A percentile compares a stretch with the other conserved stretches of the same genome.
Evolutionary conservation across 64 coral and sea anemone species (phyloP).

Genomic region (Montipora sp.): DNA sequence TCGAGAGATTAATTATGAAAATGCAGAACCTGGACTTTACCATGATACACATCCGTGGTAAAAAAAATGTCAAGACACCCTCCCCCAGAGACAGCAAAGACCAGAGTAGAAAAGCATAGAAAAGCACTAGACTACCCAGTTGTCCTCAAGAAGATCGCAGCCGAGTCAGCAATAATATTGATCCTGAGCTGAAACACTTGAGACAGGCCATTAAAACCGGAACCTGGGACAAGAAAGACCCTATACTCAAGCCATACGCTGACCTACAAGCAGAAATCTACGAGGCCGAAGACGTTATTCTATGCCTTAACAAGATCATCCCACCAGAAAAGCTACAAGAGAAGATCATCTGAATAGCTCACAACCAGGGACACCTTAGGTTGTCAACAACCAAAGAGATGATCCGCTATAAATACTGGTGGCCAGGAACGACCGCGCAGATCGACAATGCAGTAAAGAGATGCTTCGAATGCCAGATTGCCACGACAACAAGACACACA

Average conservation of each 20-base stretch:
- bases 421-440: slow-evolving; percentile 33
- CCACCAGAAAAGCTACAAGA: slow-evolving; percentile 33
- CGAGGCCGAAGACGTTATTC: too few species aligned
- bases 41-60: slow-evolving; percentile 41
- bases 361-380: neutral
- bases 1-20: slow-evolving; percentile 35
- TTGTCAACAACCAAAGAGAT: slow-evolving; percentile 62
- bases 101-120: neutral
- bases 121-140: slow-evolving; percentile 7
- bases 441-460: slow-evolving; percentile 55
- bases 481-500: slow-evolving; percentile 23
- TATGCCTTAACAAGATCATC: too few species aligned
- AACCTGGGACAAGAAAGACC: too few species aligned
- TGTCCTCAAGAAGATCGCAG: neutral
- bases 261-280: slow-evolving; percentile 30
- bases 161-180: neutral
- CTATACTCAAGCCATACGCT: slow-evolving; percentile 5
- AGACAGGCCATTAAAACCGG: neutral
- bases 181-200: neutral
- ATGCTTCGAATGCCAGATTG: slow-evolving; percentile 53
- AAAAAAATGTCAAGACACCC: slow-evolving; percentile 43
- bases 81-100: slow-evolving; percentile 9
- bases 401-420: slow-evolving; percentile 56
- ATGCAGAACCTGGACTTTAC: slow-evolving; percentile 41
- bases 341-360: slow-evolving; percentile 37